phyloP scores from a whole-genome alignment of 2,797 vertebrate species.

The Myotis planiceps region DNA sequence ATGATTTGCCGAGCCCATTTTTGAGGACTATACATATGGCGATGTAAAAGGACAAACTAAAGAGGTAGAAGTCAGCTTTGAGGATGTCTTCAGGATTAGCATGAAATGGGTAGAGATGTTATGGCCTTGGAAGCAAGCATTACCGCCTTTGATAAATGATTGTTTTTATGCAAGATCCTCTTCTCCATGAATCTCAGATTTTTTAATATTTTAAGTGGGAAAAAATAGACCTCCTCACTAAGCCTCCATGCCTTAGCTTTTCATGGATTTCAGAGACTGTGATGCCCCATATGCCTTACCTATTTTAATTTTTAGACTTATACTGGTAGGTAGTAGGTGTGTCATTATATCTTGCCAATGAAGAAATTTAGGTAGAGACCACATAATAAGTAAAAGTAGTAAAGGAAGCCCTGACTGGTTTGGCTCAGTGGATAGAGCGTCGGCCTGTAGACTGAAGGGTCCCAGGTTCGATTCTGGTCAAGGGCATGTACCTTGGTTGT shows the following conservation, averaged over 20 bases:
- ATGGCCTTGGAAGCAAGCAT: neutral
- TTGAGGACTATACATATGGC: neutral
- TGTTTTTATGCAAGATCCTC: neutral
- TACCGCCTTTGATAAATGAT: neutral
- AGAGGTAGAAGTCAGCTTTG: neutral
- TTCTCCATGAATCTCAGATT: neutral
- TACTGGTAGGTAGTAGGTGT: neutral
- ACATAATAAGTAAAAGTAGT: neutral
- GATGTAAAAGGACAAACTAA: neutral
- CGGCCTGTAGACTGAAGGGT: no score
- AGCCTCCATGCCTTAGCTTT: neutral
- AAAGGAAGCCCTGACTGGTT: neutral
- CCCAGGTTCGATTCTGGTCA: no score
- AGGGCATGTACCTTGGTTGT: no score
- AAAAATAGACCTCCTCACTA: neutral
- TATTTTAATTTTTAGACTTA: neutral
- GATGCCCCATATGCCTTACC: neutral
- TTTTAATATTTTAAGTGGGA: neutral
- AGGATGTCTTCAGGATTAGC: neutral
- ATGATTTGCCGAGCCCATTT: neutral
- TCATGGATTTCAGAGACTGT: neutral
- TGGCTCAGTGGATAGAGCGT: no score
- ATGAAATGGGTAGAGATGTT: neutral
- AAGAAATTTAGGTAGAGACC: neutral
- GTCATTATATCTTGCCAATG: neutral